Percentiles rank a stretch among this genome's conserved stretches.
phyloP scores from a whole-genome alignment of 1,140 invertebrate genomes.

The Euglossa dilemma region DNA sequence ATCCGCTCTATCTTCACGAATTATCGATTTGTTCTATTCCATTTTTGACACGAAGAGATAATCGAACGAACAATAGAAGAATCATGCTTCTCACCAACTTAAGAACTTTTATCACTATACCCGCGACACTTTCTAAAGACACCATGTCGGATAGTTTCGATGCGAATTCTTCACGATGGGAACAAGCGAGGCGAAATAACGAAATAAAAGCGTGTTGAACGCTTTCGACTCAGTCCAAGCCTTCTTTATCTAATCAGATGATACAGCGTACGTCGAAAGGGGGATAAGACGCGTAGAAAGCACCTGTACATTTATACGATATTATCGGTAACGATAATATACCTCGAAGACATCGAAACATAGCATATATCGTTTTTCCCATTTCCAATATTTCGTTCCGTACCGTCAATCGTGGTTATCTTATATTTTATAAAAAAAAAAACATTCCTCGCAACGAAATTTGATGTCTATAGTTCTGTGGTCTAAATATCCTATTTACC shows the following conservation, averaged over 20 bases:
- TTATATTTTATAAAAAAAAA: too few relatives aligned
- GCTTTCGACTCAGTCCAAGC: constrained; percentile 71
- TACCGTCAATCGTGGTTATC: too few relatives aligned
- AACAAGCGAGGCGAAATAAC: constrained; percentile 57
- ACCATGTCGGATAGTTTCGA: constrained; percentile 84
- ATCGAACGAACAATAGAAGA: background rate
- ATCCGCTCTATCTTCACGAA: background rate
- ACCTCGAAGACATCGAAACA: constrained; percentile 14
- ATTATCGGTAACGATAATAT: constrained; percentile 53
- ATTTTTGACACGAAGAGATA: background rate
- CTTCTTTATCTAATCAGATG: constrained; percentile 82
- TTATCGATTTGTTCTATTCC: background rate
- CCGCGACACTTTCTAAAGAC: constrained; percentile 88
- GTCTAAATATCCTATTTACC: too few relatives aligned
- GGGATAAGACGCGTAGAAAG: constrained; percentile 60
- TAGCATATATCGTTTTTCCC: background rate
- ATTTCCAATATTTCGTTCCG: too few relatives aligned
- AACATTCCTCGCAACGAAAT: too few relatives aligned
- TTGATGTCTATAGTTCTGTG: too few relatives aligned
- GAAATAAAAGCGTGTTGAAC: constrained; percentile 48
- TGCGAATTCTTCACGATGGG: constrained; percentile 26
- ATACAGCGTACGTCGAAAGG: constrained; percentile 57
- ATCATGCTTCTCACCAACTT: constrained; percentile 87
- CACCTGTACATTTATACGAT: constrained; percentile 35
- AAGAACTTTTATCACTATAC: constrained; percentile 89